Percentiles rank a stretch among this genome's conserved stretches.
These are phyloP conservation scores for Noturus placidus DNA, from an alignment of 2,113 vertebrate species.

Conservation along the genomic window DNA sequence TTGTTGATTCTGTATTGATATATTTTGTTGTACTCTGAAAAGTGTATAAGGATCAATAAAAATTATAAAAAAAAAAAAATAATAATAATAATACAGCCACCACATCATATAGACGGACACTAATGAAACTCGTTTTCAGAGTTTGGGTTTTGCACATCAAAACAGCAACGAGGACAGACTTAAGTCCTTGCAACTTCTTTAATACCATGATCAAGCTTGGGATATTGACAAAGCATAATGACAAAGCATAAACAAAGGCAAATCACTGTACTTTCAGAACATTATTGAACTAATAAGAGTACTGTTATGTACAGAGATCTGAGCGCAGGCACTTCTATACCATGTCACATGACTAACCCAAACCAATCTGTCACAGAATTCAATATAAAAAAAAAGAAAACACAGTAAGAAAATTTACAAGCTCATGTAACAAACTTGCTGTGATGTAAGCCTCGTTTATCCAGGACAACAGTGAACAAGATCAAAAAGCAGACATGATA, in stretches of 20 bases:
- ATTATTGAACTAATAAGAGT: conserved; percentile 41
- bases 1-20: no score
- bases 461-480: conserved; percentile 19
- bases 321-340: conserved; percentile 54
- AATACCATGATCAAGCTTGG: conserved; percentile 50
- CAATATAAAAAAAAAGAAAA: conserved; percentile 16
- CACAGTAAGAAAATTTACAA: background rate
- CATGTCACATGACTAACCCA: conserved; percentile 18
- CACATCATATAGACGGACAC: background rate
- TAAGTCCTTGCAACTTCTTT: conserved; percentile 20
- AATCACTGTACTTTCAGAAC: conserved; percentile 43
- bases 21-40: no score
- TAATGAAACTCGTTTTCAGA: background rate
- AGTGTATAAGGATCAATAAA: no score
- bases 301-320: conserved; percentile 24
- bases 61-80: no score
- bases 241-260: conserved; percentile 48
- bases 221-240: conserved; percentile 51
- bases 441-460: background rate
- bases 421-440: background rate
- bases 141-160: no score
- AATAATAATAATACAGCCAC: background rate
- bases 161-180: background rate
- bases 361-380: conserved; percentile 12
- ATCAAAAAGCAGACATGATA: conserved; percentile 7